Percentiles rank a stretch among this genome's conserved stretches.
These are phyloP conservation scores for Dryomyza anilis DNA, from an alignment of 2,888 invertebrate genomes.

Conservation along the genomic window DNA sequence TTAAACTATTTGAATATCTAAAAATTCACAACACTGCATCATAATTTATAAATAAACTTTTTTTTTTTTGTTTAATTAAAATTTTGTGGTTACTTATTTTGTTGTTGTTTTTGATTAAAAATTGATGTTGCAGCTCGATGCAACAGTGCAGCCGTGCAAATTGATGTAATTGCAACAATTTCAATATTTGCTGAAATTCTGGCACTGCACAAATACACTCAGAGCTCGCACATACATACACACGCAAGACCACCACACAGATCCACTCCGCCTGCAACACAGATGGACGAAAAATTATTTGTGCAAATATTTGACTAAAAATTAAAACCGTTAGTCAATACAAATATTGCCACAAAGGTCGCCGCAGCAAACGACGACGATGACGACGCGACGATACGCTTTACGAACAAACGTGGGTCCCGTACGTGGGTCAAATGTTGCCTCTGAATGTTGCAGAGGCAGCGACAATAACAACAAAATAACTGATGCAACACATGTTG, in stretches of 20 bases:
- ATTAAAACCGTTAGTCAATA: constrained; percentile 4
- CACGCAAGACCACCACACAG: constrained; percentile 21
- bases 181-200: background rate
- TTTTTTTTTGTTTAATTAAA: no score
- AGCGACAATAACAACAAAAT: background rate
- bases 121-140: constrained; percentile 21
- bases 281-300: background rate
- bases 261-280: background rate
- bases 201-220: constrained; percentile 28
- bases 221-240: constrained; percentile 29
- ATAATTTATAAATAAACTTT: no score
- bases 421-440: no score
- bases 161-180: constrained; percentile 15
- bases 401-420: no score
- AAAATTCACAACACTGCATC: no score
- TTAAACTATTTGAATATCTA: no score
- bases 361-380: background rate
- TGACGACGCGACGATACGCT: background rate
- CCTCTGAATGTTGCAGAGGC: background rate
- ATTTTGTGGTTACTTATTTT: no score
- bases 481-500: background rate
- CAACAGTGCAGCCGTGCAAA: constrained; percentile 19
- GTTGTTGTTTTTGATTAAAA: no score
- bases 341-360: constrained; percentile 8
- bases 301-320: constrained; percentile 18